Evolutionary conservation across 2,888 invertebrate genomes (phyloP).

Genomic region (Candidula unifasciata): DNA sequence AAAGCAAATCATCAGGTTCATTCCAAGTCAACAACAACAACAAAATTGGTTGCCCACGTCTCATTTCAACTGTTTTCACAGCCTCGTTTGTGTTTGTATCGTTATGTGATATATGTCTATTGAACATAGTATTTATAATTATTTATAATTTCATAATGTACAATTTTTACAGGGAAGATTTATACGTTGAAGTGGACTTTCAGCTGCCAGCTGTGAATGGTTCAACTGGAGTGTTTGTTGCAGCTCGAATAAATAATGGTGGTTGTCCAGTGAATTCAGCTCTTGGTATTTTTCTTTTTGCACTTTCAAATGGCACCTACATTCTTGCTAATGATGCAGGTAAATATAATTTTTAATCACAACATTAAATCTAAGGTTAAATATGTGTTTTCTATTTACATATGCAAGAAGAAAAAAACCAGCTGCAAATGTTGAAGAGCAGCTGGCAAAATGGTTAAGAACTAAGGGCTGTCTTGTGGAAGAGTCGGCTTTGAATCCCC

Average conservation of each 20-base stretch:
- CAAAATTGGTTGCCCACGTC: too few species aligned
- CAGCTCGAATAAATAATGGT: slow-evolving; percentile 69
- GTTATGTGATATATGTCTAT: not conserved
- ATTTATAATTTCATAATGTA: not conserved
- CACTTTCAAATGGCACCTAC: slow-evolving; percentile 59
- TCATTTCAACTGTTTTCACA: too few species aligned
- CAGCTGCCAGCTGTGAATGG: slow-evolving; percentile 65
- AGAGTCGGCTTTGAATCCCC: too few species aligned
- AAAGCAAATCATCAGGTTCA: too few species aligned
- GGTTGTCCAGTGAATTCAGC: slow-evolving; percentile 71
- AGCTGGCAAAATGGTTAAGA: too few species aligned
- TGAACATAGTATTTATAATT: not conserved
- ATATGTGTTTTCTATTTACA: too few species aligned
- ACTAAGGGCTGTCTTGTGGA: too few species aligned
- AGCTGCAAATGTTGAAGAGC: too few species aligned
- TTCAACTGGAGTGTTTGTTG: slow-evolving; percentile 72
- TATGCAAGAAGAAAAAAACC: too few species aligned
- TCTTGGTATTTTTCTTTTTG: slow-evolving; percentile 72
- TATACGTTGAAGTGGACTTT: slow-evolving; percentile 66
- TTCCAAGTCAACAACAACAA: too few species aligned
- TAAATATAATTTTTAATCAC: slow-evolving; percentile 51
- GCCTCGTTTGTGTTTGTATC: too few species aligned
- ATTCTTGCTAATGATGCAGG: slow-evolving; percentile 70
- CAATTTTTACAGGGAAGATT: slow-evolving; percentile 58
- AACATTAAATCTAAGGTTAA: too few species aligned